Evolutionary conservation across 2,888 invertebrate species (phyloP).

Genomic region (Habrosyne pyritoides): DNA sequence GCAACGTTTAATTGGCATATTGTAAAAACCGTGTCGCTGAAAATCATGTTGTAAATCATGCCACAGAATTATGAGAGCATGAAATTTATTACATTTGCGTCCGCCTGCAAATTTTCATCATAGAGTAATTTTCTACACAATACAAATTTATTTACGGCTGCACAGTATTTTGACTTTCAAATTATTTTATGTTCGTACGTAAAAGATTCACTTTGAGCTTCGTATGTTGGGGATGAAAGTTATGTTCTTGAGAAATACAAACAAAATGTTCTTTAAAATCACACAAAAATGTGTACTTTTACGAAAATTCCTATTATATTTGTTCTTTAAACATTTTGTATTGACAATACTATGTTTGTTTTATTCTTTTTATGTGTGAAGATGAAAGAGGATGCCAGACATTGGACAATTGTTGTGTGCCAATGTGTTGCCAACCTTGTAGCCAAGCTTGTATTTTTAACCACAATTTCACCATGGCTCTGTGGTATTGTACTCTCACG

Average conservation of each 20-base stretch:
- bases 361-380: too few species aligned
- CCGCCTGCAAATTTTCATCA: constrained; percentile 75
- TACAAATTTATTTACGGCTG: constrained; percentile 55
- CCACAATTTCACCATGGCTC: too few species aligned
- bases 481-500: too few species aligned
- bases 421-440: too few species aligned
- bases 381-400: too few species aligned
- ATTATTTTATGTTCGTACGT: background rate
- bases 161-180: constrained; percentile 33
- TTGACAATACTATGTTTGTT: too few species aligned
- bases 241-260: background rate
- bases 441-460: too few species aligned
- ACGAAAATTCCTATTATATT: too few species aligned
- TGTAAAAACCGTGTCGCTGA: constrained; percentile 59
- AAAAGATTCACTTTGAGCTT: background rate
- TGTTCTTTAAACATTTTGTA: too few species aligned
- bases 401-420: too few species aligned
- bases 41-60: constrained; percentile 71
- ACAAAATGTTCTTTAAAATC: background rate
- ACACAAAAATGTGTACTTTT: too few species aligned
- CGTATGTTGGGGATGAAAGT: background rate
- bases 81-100: constrained; percentile 74
- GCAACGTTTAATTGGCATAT: constrained; percentile 60
- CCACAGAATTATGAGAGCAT: constrained; percentile 71
- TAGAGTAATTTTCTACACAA: constrained; percentile 63